Base-by-base conservation (phyloP, 2,113 vertebrate species). In the Hydrolagus affinis region DNA sequence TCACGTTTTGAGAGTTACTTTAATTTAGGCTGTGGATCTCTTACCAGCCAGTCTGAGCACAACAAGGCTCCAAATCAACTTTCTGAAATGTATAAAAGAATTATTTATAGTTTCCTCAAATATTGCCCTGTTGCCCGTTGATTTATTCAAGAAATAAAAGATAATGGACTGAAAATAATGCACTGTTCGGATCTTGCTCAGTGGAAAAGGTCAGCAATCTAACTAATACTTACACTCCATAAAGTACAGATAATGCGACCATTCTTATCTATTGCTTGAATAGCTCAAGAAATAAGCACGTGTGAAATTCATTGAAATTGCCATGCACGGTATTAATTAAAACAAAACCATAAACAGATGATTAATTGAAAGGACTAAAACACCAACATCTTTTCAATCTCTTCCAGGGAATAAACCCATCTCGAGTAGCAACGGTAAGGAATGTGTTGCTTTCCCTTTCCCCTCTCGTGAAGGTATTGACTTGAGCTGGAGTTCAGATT, bases 1-100 rank as follows among this genome's bases (percentile, higher is more conserved):
- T 62, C 23, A 28, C 14, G n/a, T 80, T 78, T 78, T 59, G 57
- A 62, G 76, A 62, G 76, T 80, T 14, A 80, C 23, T 80, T 80
- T 64, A 80, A 80, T 64, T 80, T 80, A 23, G 28, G 23, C 59
- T 62, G 59, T 62, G 62, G 6, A 62, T 64, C 21, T 44, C 44
- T 44, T 6, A 12, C 57, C 60, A n/a, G 57, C 75, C 62, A 30
- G 76, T 80, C 76, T 62, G 76, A 64, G 17, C 76, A 80, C 60
- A 80, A 80, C 59, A 80, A 12, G 76, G 62, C 28, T 64, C 62
- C 23, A 28, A 62, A 62, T 64, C 23, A 62, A 64, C n/a, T 80
- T 28, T 11, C 57, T 28, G 23, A 62, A 62, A 80, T 23, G n/a
- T 44, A 6, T 6, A 44, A 44, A 80, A 15, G n/a, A 64, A 80